Evolutionary conservation across 2,888 invertebrate species (phyloP).

Genomic region (Chrysodeixis includens): DNA sequence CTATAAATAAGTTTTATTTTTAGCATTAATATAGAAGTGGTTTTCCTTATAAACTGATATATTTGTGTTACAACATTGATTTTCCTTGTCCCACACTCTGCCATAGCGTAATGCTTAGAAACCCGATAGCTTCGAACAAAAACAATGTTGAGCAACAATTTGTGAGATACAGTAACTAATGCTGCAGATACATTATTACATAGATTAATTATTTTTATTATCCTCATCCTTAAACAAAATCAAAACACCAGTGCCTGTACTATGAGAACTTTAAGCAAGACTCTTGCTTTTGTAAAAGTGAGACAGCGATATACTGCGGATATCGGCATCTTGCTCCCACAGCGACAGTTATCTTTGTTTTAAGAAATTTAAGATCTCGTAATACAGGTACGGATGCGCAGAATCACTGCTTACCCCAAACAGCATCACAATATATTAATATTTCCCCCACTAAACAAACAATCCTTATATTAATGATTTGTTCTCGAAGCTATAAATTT

Average conservation of each 20-base stretch:
- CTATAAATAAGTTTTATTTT: background rate
- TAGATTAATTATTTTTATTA: constrained; percentile 26
- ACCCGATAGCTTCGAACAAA: background rate
- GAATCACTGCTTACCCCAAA: constrained; percentile 25
- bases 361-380: too few species aligned
- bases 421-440: constrained; percentile 50
- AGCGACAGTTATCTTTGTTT: too few species aligned
- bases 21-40: background rate
- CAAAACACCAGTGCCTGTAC: background rate
- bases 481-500: constrained; percentile 36
- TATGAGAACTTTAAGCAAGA: too few species aligned
- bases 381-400: too few species aligned
- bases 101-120: constrained; percentile 1
- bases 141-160: background rate
- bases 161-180: background rate
- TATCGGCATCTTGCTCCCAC: too few species aligned
- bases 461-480: constrained; percentile 47
- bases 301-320: too few species aligned
- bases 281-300: too few species aligned
- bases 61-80: background rate
- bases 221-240: constrained; percentile 17
- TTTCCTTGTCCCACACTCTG: background rate
- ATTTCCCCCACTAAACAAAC: constrained; percentile 43
- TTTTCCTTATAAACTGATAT: background rate
- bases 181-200: background rate